Base-by-base conservation (phyloP, 2,888 invertebrate genomes). In the Sclerodermus sp. region DNA sequence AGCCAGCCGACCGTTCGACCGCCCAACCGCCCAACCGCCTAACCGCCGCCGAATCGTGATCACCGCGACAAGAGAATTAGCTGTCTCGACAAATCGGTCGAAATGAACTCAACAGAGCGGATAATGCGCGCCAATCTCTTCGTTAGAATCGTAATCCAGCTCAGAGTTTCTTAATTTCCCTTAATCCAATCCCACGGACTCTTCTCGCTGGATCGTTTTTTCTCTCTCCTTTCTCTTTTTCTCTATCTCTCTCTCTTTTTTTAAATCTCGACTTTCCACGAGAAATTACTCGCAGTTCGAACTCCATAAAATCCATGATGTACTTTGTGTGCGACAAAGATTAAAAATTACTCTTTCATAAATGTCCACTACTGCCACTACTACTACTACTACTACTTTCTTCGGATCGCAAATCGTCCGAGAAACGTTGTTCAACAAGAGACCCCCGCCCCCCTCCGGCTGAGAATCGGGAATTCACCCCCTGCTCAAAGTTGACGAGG, bases 111-210 rank as follows among this genome's bases (percentile, higher is more conserved):
- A 48, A 42, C 51, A 41, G 47, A 55, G 44, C 52, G 49, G 49
- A 55, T 55, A 53, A 60, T 52, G 45, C 53, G 45, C 50, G 55
- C 53, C 60, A 47, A 60, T 57, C 50, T 55, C 12, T 51, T 53
- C 55, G 47, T 60, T 57, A 57, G 48, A 43, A 43, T 48, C 42
- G 51, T 54, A 62, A 62, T 57, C 53, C 53, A 30, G 44, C 47
- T 44, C 18, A 39, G 42, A 48, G 41, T 51, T 60, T 58, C 53
- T 60, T 55, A 46, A 55, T 55, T 55, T 52, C 37, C 37, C 40
- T 42, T 41, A 39, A 47, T 47, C 40, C 45, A 31, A 14, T 15
- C 6, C 2, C 10, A 12, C 18, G 8, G 23, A n/a, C n/a, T n/a
- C 8, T 23, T 23, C 23, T 23, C 23, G 23, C 23, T 8, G 23